Evolutionary conservation across 2,797 vertebrate genomes (phyloP).

Genomic region (Scleropages formosus): DNA sequence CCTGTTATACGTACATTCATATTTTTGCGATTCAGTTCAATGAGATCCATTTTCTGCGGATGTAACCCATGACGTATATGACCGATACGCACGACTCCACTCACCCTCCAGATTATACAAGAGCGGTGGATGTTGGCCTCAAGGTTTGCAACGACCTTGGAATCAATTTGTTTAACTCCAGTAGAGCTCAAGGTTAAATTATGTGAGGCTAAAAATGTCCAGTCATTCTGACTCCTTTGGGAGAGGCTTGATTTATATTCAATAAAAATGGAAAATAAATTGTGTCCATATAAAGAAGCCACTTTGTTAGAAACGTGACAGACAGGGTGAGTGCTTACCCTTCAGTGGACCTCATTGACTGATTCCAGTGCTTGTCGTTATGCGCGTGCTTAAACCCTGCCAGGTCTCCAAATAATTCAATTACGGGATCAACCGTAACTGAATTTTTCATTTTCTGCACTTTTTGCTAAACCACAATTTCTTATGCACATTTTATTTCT

Average conservation of each 20-base stretch:
- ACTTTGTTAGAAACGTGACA: constrained; percentile 24
- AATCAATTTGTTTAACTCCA: constrained; percentile 20
- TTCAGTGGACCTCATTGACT: constrained; percentile 24
- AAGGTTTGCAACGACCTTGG: constrained; percentile 16
- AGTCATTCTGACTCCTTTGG: constrained; percentile 20
- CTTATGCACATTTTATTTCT: too few relatives aligned
- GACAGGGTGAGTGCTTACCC: constrained; percentile 5
- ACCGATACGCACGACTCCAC: not conserved
- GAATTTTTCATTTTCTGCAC: not conserved
- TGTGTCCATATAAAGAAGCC: constrained; percentile 11
- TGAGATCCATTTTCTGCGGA: not conserved
- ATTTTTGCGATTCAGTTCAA: not conserved
- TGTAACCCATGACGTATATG: not conserved
- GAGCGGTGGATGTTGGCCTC: not conserved
- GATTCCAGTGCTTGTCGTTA: constrained; percentile 8
- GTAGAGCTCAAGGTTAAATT: not conserved
- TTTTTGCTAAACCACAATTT: not conserved
- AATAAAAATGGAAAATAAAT: constrained; percentile 24
- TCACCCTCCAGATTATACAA: not conserved
- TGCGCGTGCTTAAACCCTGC: not conserved
- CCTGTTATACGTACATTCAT: not conserved
- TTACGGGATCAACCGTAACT: not conserved
- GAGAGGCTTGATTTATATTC: constrained; percentile 26
- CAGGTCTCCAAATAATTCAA: constrained; percentile 8
- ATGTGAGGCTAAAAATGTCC: constrained; percentile 15